phyloP scores from a whole-genome alignment of 2,113 vertebrate genomes.

The Hippocampus comes region DNA sequence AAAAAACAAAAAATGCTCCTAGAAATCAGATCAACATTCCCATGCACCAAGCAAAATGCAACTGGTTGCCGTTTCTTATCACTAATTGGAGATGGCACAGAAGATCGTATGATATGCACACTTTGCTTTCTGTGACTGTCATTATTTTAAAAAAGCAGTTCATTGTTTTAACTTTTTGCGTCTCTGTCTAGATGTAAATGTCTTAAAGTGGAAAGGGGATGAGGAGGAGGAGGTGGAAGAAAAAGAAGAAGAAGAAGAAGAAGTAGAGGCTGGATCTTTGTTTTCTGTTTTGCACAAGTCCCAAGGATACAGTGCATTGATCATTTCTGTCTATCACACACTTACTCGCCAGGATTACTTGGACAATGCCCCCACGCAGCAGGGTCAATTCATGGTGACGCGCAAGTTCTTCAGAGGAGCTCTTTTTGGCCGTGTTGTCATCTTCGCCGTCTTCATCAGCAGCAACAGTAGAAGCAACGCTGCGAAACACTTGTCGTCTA shows the following conservation, averaged over 20 bases:
- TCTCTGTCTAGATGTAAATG: constrained; percentile 59
- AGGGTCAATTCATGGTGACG: constrained; percentile 53
- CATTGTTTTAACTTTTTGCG: neutral
- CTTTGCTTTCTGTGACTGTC: neutral
- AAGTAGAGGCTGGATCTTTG: constrained; percentile 56
- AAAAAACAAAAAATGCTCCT: too few species aligned
- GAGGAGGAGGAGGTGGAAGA: constrained; percentile 23
- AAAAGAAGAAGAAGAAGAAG: constrained; percentile 19
- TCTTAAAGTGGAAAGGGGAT: constrained; percentile 56
- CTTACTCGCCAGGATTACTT: constrained; percentile 65
- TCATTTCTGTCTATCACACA: constrained; percentile 69
- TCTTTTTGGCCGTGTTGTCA: constrained; percentile 35
- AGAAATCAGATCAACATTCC: too few species aligned
- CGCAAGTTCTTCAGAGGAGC: constrained; percentile 50
- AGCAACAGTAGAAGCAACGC: neutral
- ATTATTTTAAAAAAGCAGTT: neutral
- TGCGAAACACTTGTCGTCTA: constrained; percentile 20
- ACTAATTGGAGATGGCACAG: too few species aligned
- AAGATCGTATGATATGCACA: too few species aligned
- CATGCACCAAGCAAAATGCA: too few species aligned
- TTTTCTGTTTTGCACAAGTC: constrained; percentile 80
- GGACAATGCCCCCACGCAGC: constrained; percentile 28
- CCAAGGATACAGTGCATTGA: constrained; percentile 75
- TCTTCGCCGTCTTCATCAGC: constrained; percentile 1
- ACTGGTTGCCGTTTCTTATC: too few species aligned